Conservation (phyloP, 2,888 invertebrate genomes). For the Teinopalpus imperialis region DNA sequence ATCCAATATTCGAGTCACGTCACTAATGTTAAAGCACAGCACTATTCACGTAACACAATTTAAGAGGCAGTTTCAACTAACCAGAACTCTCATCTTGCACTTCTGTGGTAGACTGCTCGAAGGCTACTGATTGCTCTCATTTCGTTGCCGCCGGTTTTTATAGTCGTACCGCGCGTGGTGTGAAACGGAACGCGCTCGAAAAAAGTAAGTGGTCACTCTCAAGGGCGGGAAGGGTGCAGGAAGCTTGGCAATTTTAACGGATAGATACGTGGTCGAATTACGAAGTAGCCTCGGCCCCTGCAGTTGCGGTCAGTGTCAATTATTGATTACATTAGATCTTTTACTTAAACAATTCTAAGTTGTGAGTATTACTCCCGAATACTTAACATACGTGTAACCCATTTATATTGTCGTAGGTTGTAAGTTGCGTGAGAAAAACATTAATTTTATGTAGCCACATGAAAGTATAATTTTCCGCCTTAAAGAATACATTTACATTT, state of each 20-base stretch:
- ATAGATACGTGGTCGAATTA: slow-evolving; percentile 49
- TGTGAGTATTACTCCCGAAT: not conserved
- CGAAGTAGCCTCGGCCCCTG: slow-evolving; percentile 35
- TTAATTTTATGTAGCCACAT: slow-evolving; percentile 22
- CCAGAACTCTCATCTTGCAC: slow-evolving; percentile 80
- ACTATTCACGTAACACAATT: slow-evolving; percentile 41
- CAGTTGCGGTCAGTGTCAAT: slow-evolving; percentile 25
- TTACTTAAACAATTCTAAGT: not conserved
- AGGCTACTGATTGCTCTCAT: slow-evolving; percentile 77
- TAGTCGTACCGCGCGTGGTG: slow-evolving; percentile 56
- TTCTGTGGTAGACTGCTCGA: slow-evolving; percentile 79
- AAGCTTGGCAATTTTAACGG: slow-evolving; percentile 63
- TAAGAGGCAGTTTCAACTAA: slow-evolving; percentile 48
- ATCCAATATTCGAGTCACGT: slow-evolving; percentile 31
- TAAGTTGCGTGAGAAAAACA: slow-evolving; percentile 15
- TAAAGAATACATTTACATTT: slow-evolving; percentile 33
- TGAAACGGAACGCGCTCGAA: slow-evolving; percentile 65
- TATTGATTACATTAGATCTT: slow-evolving; percentile 17
- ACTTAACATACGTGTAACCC: slow-evolving; percentile 9
- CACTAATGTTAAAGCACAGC: slow-evolving; percentile 35
- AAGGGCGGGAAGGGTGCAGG: slow-evolving; percentile 79
- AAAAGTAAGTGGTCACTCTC: slow-evolving; percentile 74
- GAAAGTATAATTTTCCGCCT: slow-evolving; percentile 32
- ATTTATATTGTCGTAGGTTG: slow-evolving; percentile 22
- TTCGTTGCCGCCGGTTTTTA: slow-evolving; percentile 66